A percentile compares a stretch with the other conserved stretches of the same genome.
Conservation (phyloP, 2,888 invertebrate genomes). For the Chrysotoxum bicinctum region DNA sequence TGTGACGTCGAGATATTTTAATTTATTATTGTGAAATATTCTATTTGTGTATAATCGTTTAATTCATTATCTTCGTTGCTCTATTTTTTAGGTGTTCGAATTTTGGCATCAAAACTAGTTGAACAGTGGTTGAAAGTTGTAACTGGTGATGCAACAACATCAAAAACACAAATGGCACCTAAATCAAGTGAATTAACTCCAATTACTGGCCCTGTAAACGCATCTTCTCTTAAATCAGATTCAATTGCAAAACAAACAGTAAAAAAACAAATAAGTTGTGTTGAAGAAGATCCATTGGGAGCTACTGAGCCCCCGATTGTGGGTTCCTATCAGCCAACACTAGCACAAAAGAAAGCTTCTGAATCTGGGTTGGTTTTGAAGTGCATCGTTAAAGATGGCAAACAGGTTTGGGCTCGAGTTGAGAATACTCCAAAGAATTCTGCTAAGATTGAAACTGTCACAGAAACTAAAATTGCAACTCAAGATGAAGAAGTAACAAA, state of each 20-base stretch:
- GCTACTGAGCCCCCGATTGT: conserved; percentile 81
- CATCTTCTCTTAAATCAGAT: conserved; percentile 32
- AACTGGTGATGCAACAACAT: conserved; percentile 85
- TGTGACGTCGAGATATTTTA: neutral
- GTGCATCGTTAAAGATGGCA: conserved; percentile 88
- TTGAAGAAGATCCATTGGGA: conserved; percentile 76
- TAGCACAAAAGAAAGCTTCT: conserved; percentile 78
- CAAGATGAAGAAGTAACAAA: conserved; percentile 32
- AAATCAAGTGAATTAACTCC: conserved; percentile 39
- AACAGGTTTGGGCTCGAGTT: conserved; percentile 84
- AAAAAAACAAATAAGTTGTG: conserved; percentile 47
- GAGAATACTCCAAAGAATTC: conserved; percentile 73
- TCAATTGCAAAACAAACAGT: conserved; percentile 10
- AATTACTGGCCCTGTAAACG: conserved; percentile 10
- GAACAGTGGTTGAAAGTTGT: conserved; percentile 95
- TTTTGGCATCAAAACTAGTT: conserved; percentile 90
- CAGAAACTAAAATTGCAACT: conserved; percentile 5
- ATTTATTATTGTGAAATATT: conserved; percentile 8
- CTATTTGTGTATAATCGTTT: neutral
- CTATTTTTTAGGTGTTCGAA: conserved; percentile 86
- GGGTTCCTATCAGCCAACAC: conserved; percentile 75
- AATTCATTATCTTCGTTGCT: conserved; percentile 77
- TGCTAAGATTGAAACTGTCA: neutral
- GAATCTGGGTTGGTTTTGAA: conserved; percentile 83
- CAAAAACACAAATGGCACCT: conserved; percentile 35